These are phyloP conservation scores for Hylomyscus alleni DNA, from an alignment of 2,797 vertebrate species.

Conservation along the genomic window DNA sequence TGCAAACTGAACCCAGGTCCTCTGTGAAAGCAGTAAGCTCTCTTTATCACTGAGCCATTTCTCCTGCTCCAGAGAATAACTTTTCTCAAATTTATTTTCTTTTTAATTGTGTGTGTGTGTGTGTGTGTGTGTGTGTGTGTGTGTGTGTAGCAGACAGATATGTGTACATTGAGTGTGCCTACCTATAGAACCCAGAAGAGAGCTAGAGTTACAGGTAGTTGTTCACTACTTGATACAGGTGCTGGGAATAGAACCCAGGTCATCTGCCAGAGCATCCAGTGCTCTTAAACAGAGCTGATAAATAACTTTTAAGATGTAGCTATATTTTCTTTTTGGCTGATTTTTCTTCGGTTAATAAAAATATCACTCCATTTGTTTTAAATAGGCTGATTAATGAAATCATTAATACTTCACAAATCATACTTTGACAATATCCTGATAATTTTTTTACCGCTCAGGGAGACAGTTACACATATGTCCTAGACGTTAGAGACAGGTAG, in stretches of 20 bases:
- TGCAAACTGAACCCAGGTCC: neutral
- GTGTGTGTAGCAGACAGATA: neutral
- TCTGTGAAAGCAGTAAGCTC: neutral
- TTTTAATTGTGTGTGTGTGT: neutral
- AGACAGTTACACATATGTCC: neutral
- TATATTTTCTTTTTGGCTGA: neutral
- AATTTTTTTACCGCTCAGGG: neutral
- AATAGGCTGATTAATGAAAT: neutral
- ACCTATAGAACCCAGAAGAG: neutral
- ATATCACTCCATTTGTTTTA: neutral
- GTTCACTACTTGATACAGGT: too few species aligned
- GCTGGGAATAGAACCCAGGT: neutral
- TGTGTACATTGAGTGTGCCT: neutral
- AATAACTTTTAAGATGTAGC: neutral
- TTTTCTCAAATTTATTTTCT: neutral
- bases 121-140: neutral
- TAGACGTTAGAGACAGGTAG: neutral
- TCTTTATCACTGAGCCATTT: neutral
- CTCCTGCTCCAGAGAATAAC: neutral
- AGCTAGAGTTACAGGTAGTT: neutral
- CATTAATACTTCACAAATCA: neutral
- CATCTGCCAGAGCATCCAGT: neutral
- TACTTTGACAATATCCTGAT: neutral
- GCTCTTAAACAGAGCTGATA: neutral
- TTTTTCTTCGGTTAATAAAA: slow-evolving; percentile 1